Evolutionary conservation across 2,797 vertebrate species (phyloP).

Genomic region (Falco concolor): DNA sequence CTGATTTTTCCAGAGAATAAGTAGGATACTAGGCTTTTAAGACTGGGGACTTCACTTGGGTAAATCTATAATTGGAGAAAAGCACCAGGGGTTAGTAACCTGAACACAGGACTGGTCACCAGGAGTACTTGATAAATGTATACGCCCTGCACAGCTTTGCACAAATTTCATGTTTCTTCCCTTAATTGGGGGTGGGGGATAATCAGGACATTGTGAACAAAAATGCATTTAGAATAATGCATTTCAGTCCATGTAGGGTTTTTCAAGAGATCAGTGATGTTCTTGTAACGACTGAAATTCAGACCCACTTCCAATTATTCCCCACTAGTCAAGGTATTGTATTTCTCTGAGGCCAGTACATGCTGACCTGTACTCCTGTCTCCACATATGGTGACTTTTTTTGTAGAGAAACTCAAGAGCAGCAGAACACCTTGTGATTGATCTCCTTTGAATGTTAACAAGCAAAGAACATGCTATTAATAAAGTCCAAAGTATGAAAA

Average conservation of each 20-base stretch:
- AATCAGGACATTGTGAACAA: not conserved
- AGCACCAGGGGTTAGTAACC: not conserved
- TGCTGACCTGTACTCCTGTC: not conserved
- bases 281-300: not conserved
- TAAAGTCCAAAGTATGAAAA: constrained; percentile 54
- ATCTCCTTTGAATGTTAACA: constrained; percentile 51
- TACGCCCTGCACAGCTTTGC: not conserved
- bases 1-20: constrained; percentile 15
- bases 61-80: not conserved
- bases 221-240: not conserved
- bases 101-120: not conserved
- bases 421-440: constrained; percentile 9
- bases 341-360: not conserved
- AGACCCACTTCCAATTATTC: not conserved
- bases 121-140: not conserved
- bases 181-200: not conserved
- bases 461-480: constrained; percentile 43
- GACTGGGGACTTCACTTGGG: not conserved
- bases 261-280: not conserved
- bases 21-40: not conserved
- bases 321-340: not conserved
- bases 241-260: not conserved
- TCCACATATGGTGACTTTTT: not conserved
- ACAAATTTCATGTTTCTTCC: not conserved
- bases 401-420: not conserved